A percentile compares a stretch with the other conserved stretches of the same genome.
phyloP scores from a whole-genome alignment of 2,797 vertebrate genomes.

The Prionace glauca region DNA sequence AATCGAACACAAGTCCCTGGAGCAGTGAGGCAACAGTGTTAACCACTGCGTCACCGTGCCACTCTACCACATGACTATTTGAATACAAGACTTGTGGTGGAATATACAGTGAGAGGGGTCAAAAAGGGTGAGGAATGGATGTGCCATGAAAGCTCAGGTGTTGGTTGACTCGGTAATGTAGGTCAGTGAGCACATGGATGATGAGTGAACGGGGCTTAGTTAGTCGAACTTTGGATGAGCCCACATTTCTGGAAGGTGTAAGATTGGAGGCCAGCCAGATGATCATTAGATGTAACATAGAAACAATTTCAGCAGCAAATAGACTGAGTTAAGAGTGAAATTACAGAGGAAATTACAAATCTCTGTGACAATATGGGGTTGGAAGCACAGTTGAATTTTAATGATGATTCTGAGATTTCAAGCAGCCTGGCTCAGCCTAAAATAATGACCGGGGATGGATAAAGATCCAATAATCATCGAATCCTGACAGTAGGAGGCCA shows the following conservation, averaged over 20 bases:
- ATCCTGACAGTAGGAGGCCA: too few species aligned
- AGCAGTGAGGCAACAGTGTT: too few species aligned
- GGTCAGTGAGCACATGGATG: background rate
- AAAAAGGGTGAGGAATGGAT: background rate
- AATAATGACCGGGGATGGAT: background rate
- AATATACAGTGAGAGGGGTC: too few species aligned
- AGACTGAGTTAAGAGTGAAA: background rate
- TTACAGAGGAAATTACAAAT: background rate
- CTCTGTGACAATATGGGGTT: background rate
- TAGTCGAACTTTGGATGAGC: background rate
- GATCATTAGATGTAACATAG: background rate
- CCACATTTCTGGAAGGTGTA: background rate
- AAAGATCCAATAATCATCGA: background rate
- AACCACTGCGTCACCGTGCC: too few species aligned
- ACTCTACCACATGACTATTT: too few species aligned
- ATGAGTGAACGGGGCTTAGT: background rate
- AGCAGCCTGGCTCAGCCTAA: background rate
- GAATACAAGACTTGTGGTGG: background rate
- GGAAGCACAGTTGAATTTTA: background rate
- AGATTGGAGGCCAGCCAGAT: background rate
- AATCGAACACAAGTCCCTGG: too few species aligned
- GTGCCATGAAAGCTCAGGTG: background rate
- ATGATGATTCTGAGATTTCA: background rate
- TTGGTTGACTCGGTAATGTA: background rate
- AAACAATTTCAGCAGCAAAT: background rate